phyloP scores from a whole-genome alignment of 1,140 invertebrate species.

The Leptestheria dahalacensis region DNA sequence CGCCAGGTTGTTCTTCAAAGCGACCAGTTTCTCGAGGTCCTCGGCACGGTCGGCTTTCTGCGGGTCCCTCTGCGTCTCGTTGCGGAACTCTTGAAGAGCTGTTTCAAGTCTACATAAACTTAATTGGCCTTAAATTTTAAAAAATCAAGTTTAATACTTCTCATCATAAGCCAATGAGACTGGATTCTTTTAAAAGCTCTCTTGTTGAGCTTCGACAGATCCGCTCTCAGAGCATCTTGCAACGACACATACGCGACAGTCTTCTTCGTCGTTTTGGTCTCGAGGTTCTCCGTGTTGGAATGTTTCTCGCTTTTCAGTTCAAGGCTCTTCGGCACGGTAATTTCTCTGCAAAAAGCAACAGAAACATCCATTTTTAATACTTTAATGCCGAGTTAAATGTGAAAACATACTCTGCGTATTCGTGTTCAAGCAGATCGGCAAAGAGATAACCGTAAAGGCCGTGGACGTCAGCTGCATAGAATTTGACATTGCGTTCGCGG shows the following conservation, averaged over 20 bases:
- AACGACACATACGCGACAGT: conserved; percentile 44
- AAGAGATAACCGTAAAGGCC: conserved; percentile 87
- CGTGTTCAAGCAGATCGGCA: conserved; percentile 69
- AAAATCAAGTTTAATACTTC: background rate
- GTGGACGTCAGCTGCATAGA: conserved; percentile 82
- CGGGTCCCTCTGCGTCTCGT: conserved; percentile 43
- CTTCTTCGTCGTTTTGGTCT: conserved; percentile 24
- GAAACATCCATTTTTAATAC: background rate
- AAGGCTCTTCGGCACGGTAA: background rate
- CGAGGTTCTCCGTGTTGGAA: conserved; percentile 21
- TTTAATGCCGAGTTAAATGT: background rate
- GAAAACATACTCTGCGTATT: conserved; percentile 58
- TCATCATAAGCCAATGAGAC: conserved; percentile 30
- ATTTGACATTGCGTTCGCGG: conserved; percentile 58
- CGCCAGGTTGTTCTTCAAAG: background rate
- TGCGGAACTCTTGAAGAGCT: conserved; percentile 33
- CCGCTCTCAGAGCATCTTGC: conserved; percentile 47
- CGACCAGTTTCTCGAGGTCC: conserved; percentile 36
- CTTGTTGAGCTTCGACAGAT: conserved; percentile 34
- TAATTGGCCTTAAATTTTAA: background rate
- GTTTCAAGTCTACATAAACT: background rate
- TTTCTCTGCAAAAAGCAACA: background rate
- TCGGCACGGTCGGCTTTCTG: conserved; percentile 40
- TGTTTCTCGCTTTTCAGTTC: conserved; percentile 10
- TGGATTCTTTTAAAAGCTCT: conserved; percentile 31